phyloP scores from a whole-genome alignment of 2,113 vertebrate species.

The Ondatra zibethicus region DNA sequence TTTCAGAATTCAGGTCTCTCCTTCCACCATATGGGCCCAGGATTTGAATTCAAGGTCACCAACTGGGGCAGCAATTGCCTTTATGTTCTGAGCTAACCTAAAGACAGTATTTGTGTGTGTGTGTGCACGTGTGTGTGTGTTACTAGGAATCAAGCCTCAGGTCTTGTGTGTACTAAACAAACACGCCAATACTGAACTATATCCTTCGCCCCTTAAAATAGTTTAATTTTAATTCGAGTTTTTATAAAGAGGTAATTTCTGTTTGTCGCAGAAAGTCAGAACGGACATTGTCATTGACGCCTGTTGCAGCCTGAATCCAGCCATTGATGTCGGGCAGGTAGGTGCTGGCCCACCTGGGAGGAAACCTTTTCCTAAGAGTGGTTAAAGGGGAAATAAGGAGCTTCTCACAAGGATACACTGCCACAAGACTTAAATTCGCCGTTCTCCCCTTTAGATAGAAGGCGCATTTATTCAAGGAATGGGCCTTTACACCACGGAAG shows the following conservation, averaged over 20 bases:
- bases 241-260: background rate
- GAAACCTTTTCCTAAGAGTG: background rate
- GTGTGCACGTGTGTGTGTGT: background rate
- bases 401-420: background rate
- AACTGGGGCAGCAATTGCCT: background rate
- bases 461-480: conserved; percentile 92
- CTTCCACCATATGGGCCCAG: background rate
- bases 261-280: conserved; percentile 88
- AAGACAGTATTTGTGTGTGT: background rate
- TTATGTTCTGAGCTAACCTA: background rate
- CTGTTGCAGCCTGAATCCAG: conserved; percentile 92
- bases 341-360: background rate
- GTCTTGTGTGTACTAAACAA: background rate
- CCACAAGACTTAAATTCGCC: background rate
- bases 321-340: conserved; percentile 95
- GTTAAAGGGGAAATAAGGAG: background rate
- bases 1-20: background rate
- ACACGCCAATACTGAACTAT: background rate
- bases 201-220: background rate
- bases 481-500: conserved; percentile 92
- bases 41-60: background rate
- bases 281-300: conserved; percentile 92
- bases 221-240: background rate
- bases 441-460: conserved; percentile 87
- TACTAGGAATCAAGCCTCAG: background rate